Evolutionary conservation across 2,797 vertebrate species (phyloP), one percentile per base, ranked within the genome.

Genomic region (Gymnodraco acuticeps): DNA sequence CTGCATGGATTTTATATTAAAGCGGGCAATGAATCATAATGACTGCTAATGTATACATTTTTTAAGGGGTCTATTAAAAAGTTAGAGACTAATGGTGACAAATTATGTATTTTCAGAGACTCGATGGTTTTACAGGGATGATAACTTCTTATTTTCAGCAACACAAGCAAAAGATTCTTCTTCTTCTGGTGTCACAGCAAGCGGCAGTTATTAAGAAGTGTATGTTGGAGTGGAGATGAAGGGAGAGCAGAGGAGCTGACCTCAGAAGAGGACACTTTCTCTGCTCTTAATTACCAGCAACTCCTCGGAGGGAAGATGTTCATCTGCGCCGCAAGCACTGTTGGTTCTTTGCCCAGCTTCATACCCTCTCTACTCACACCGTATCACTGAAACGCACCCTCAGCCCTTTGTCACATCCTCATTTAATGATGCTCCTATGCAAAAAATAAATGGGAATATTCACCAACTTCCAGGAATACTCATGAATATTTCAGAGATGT

Each of bases 401-500:
- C 80, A 78, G 58, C 69, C 75, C 42, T 76, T 83, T 82, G 81
- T 75, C 75, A 79, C 56, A 16, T 83, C 33, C 43, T 70, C 19
- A 31, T 76, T 87, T 86, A 92, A 91, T 84, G 64, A 89, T 81
- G 64, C 69, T 73, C 64, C 66, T 45, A 48, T 68, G 73, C 64
- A 54, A 60, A 75, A 78, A 55, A 56, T 7, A 43, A 70, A 45
- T 2, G 2, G 14, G 56, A 77, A 52, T 79, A 68, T 84, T 73
- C 48, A 81, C 64, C 51, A 48, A 73, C 77, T 73, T 81, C 53
- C 65, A 80, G 77, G 60, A 70, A 56, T 65, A 64, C 19, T 76
- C 45, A 69, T 87, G 72, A 79, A 88, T 90, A 87, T 88, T 87
- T 81, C 62, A 88, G 33, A 38, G 53, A 48, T 56, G 43, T 66